Evolutionary conservation across 1,140 invertebrate genomes (phyloP), one percentile per base, ranked within the genome.

Genomic region (Oncopeltus fasciatus): DNA sequence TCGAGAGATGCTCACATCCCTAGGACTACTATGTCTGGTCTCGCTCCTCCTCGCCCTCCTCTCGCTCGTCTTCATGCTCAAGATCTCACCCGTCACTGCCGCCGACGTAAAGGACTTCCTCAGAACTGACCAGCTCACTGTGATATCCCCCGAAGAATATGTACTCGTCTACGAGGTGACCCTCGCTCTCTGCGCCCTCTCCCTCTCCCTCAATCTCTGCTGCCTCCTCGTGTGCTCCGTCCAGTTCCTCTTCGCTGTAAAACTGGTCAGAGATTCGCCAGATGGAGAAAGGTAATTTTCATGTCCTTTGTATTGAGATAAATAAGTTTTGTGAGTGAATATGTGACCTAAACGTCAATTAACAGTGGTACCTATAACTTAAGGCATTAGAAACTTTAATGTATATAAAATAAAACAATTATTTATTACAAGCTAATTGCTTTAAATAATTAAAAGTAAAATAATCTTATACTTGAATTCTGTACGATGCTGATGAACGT

Each of bases 211-310:
- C 28, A 90, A 94, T 74, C 78, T 94, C 18, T 92, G 90, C 76
- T 94, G 90, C 72, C 78, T 94, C 43, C 81, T 95, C 64, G 90
- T 95, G 61, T 95, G 91, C 78, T 87, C 89, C 64, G 91, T 93
- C 69, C 92, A 95, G 77, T 93, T 92, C 77, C 81, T 94, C 67
- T 94, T 94, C 73, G 87, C 90, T 26, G 87, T 93, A 60, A 94
- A 93, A 77, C 80, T 95, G 69, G 83, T 90, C 64, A 86, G 89
- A 68, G 85, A 87, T 29, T 83, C 78, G 70, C 72, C 83, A 75
- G 71, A 82, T 73, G 73, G 80, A 72, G 69, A 77, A 72, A 74
- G 79, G 79, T 74, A 71, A 71, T 67, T 4, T 14, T 38, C 31
- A 8, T 5, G 14, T n/a, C n/a, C n/a, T n/a, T n/a, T n/a, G n/a